Evolutionary conservation across 1,140 invertebrate genomes (phyloP), one percentile per base, ranked within the genome.

Genomic region (Lordiphosa mommai): DNA sequence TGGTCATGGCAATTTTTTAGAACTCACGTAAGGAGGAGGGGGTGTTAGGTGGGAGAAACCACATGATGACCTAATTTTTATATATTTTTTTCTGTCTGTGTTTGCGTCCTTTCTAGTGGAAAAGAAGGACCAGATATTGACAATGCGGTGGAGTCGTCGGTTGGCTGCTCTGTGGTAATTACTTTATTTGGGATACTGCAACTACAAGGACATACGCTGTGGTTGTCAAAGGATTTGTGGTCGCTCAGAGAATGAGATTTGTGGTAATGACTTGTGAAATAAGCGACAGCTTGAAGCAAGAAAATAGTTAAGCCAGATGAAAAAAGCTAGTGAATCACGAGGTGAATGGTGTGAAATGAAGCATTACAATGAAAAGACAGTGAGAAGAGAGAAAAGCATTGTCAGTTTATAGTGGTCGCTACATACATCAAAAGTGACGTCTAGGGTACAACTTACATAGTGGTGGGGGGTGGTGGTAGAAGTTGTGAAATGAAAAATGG

Each of bases 401-500:
- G 40, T 14, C 36, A 51, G 38, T 51, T 50, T 63, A 33, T 58
- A 20, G 51, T 48, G 61, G 58, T 58, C 50, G 59, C 66, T 82
- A 64, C 72, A 72, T 77, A 77, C 77, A 82, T 69, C 77, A 43
- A 84, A 82, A 59, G 77, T 82, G 77, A 82, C 77, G 77, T 69
- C 77, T 72, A 76, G 72, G 77, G 77, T 68, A 84, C 77, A 84
- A 77, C 65, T 68, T 82, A 71, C 65, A 70, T 59, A 38, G 34
- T 52, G 29, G 43, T 37, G 43, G 43, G 37, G 16, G 36, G 27
- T 32, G 30, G 36, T 59, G 8, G 67, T 38, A 37, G 56, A 32
- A 37, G 52, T 29, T 58, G 48, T 53, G 48, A 36, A 59, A 27
- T 23, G 9, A 41, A 33, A 27, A 38, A 33, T 2, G 38, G 3